These are phyloP conservation scores for Phylloscopus collybita DNA, from an alignment of 2,797 vertebrate species.

Conservation along the genomic window DNA sequence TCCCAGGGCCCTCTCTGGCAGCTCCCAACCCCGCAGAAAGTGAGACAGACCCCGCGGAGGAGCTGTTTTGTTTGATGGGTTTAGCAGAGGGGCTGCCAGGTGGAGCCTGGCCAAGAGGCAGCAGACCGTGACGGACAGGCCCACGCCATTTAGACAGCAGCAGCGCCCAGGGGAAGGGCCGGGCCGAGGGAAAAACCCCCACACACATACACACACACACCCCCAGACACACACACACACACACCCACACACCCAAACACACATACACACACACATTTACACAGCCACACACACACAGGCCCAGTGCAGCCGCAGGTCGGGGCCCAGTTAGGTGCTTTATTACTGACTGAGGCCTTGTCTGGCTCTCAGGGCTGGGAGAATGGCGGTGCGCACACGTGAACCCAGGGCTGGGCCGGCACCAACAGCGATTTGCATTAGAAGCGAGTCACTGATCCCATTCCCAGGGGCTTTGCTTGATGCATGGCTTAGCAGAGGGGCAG, in stretches of 20 bases:
- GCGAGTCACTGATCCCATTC: not conserved
- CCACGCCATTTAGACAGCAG: not conserved
- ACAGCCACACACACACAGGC: not conserved
- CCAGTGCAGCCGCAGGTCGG: not conserved
- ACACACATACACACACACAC: too few relatives aligned
- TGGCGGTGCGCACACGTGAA: not conserved
- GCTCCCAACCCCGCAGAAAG: not conserved
- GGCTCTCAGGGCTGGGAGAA: not conserved
- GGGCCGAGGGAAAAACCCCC: not conserved
- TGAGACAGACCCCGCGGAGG: not conserved
- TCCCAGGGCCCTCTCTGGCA: not conserved
- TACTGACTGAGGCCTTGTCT: constrained; percentile 43
- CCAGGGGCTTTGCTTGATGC: constrained; percentile 1
- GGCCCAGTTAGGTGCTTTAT: constrained; percentile 38
- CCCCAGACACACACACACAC: too few relatives aligned
- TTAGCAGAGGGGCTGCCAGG: constrained; percentile 30
- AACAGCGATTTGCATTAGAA: constrained; percentile 25
- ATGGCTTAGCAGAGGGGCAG: not conserved
- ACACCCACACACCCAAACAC: too few relatives aligned
- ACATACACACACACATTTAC: not conserved
- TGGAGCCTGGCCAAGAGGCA: constrained; percentile 70
- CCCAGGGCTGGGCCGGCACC: rapidly evolving
- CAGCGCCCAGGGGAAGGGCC: not conserved
- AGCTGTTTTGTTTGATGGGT: not conserved
- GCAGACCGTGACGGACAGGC: constrained; percentile 31